Evolutionary conservation across 2,113 vertebrate genomes (phyloP), one percentile per base, ranked within the genome.

Genomic region (Ibidorhyncha struthersii): DNA sequence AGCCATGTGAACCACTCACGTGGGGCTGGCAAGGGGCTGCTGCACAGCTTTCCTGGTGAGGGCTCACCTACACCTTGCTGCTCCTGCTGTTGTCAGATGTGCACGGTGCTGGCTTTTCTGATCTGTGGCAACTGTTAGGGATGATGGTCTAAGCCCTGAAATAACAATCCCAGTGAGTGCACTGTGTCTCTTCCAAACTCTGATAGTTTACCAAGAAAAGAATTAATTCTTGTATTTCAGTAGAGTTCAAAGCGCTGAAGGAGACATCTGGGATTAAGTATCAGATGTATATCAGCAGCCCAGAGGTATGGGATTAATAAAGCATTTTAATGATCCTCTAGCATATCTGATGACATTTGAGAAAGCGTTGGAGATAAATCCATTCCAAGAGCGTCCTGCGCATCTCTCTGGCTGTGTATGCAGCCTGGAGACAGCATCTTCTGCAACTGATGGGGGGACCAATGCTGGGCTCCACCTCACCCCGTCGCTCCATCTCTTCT

Each of bases 231-330:
- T 83, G 73, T 43, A 22, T 89, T 89, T 93, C 71, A 47, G 67
- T 70, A 50, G 85, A 91, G 80, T 92, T 97, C 79, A 89, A 71
- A 97, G 80, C 2, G 1, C 69, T 76, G 74, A 82, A 94, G 70
- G 73, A 91, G 83, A 53, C 70, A 53, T 79, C 94, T 94, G 93
- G 96, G 89, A 89, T 96, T 87, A 91, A 95, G 66, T 41, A 69
- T 82, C 0, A 2, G 82, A 65, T 89, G 78, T 59, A 5, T 87
- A 96, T 91, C 69, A 89, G 91, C 83, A 96, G 63, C 22, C 52
- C 69, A 92, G 86, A 89, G 70, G 77, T 91, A 72, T 80, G 86
- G 89, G 93, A 96, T 95, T 97, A 96, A 96, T 91, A 87, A 97
- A 96, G 63, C 73, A 79, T 87, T 87, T 82, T 91, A 89, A 72